phyloP scores from a whole-genome alignment of 2,113 vertebrate genomes.

The Kobus ellipsiprymnus region DNA sequence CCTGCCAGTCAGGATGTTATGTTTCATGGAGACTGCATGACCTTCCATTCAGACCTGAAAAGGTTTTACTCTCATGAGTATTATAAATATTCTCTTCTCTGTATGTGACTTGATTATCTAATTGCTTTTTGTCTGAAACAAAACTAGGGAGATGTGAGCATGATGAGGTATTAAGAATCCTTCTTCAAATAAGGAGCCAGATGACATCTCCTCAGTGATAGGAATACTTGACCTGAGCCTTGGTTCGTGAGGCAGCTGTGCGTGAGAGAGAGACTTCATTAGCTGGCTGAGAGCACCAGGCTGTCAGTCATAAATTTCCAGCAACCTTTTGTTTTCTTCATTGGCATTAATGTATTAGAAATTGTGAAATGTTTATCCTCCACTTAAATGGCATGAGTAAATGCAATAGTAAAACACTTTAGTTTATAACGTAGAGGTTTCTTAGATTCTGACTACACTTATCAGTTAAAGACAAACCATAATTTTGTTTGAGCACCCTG shows the following conservation, averaged over 20 bases:
- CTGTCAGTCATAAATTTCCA: not conserved
- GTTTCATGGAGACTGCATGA: slow-evolving; percentile 16
- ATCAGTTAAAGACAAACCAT: not conserved
- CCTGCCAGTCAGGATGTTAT: not conserved
- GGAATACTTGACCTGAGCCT: not conserved
- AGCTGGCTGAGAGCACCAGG: not conserved
- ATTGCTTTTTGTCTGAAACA: slow-evolving; percentile 50
- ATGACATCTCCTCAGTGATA: slow-evolving; percentile 25
- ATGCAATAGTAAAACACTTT: not conserved
- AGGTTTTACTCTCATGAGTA: not conserved
- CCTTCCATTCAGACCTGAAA: slow-evolving; percentile 24
- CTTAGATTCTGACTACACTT: not conserved
- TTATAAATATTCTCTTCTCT: slow-evolving; percentile 43
- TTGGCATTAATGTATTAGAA: not conserved
- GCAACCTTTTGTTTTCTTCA: not conserved
- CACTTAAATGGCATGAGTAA: slow-evolving; percentile 45
- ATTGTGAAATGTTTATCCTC: slow-evolving; percentile 45
- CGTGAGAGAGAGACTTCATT: not conserved
- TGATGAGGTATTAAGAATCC: slow-evolving; percentile 15
- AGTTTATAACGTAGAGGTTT: not conserved
- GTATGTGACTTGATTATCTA: slow-evolving; percentile 23
- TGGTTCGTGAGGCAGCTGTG: not conserved
- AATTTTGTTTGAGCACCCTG: not conserved
- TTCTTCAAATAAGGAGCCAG: slow-evolving; percentile 30
- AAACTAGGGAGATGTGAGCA: not conserved